Evolutionary conservation across 2,113 vertebrate genomes (phyloP).

Genomic region (Pungitius pungitius): DNA sequence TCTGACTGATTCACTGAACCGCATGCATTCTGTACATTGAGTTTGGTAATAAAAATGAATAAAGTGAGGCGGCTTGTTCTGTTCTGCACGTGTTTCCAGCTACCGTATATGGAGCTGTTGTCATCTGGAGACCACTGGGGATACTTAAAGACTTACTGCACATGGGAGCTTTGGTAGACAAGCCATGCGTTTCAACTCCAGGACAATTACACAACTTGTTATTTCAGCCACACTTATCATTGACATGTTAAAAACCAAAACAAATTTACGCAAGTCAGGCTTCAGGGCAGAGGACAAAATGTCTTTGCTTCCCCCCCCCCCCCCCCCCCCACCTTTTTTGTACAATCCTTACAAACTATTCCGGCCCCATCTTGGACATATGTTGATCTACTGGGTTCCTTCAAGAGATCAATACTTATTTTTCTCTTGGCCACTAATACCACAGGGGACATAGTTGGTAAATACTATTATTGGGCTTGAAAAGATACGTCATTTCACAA

Average conservation of each 20-base stretch:
- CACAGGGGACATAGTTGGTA: slow-evolving; percentile 4
- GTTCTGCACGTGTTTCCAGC: background rate
- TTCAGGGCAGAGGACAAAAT: background rate
- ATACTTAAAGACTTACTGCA: slow-evolving; percentile 9
- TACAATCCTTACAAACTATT: background rate
- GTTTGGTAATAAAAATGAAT: background rate
- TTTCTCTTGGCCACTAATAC: background rate
- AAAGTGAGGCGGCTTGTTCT: background rate
- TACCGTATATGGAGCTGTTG: slow-evolving; percentile 5
- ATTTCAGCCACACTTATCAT: background rate
- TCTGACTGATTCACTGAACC: background rate
- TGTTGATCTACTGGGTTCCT: slow-evolving; percentile 31
- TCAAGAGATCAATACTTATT: slow-evolving; percentile 23
- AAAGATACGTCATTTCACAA: background rate
- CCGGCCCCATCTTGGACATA: background rate
- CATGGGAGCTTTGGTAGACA: background rate
- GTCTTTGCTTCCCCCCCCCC: background rate
- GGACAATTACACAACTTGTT: background rate
- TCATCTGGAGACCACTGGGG: background rate
- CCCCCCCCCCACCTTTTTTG: background rate
- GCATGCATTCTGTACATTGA: background rate
- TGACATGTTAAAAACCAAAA: background rate
- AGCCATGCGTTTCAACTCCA: background rate
- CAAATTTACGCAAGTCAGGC: background rate
- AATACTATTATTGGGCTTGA: slow-evolving; percentile 9